A percentile compares a stretch with the other conserved stretches of the same genome.
These are phyloP conservation scores for Nematopogon swammerdamellus DNA, from an alignment of 2,888 invertebrate genomes.

Conservation along the genomic window DNA sequence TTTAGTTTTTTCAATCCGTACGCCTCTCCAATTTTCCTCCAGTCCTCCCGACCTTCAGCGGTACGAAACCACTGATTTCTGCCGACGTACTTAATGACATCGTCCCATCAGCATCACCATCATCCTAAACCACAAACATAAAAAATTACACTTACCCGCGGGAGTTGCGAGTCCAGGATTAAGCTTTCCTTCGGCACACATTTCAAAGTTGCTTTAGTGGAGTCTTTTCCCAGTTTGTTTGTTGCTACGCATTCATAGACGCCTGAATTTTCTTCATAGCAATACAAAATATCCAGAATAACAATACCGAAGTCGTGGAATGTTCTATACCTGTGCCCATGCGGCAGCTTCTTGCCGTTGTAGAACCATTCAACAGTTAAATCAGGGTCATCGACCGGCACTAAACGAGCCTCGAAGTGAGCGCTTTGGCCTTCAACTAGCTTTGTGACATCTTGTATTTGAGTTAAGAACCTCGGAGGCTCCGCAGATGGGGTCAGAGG, in stretches of 20 bases:
- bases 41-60: too few relatives aligned
- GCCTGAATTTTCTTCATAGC: constrained; percentile 95
- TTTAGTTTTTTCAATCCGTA: too few relatives aligned
- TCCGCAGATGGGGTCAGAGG: constrained; percentile 67
- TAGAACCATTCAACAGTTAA: constrained; percentile 94
- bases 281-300: constrained; percentile 91
- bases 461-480: constrained; percentile 87
- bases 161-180: constrained; percentile 89
- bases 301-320: constrained; percentile 98
- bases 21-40: too few relatives aligned
- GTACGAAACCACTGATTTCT: too few relatives aligned
- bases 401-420: constrained; percentile 88
- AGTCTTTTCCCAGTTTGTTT: constrained; percentile 87
- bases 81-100: too few relatives aligned
- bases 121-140: too few relatives aligned
- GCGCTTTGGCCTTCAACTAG: constrained; percentile 94
- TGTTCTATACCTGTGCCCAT: constrained; percentile 94
- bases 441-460: constrained; percentile 79
- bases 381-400: constrained; percentile 93
- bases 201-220: constrained; percentile 79
- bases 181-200: constrained; percentile 87
- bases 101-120: too few relatives aligned
- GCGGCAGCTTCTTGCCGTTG: constrained; percentile 87
- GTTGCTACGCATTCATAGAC: constrained; percentile 90
- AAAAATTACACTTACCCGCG: constrained; percentile 60